Percentiles rank a stretch among this genome's conserved stretches.
Conservation (phyloP, 1,140 invertebrate genomes). For the Sinella curviseta region DNA sequence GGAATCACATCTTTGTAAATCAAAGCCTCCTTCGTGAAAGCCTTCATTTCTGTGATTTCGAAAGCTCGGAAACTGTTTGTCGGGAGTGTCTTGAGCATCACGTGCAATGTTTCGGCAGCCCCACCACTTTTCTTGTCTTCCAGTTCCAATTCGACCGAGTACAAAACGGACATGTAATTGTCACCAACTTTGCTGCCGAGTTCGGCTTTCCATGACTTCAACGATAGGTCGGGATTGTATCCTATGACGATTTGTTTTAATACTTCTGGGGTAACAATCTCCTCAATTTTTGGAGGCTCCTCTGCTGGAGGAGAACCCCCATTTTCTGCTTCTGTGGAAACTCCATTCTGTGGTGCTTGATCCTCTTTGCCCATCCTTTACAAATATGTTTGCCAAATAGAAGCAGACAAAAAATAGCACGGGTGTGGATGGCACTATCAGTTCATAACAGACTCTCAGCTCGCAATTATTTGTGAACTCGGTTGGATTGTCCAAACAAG, state of each 20-base stretch:
- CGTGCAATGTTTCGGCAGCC: slow-evolving; percentile 24
- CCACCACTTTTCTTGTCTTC: slow-evolving; percentile 24
- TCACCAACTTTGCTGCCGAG: slow-evolving; percentile 57
- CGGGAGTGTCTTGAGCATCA: slow-evolving; percentile 45
- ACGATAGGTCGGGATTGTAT: slow-evolving; percentile 50
- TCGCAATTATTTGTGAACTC: too few relatives aligned
- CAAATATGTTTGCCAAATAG: too few relatives aligned
- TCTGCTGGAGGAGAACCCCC: background rate
- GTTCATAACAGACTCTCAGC: too few relatives aligned
- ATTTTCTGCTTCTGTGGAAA: background rate
- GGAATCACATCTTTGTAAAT: slow-evolving; percentile 36
- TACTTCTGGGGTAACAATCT: slow-evolving; percentile 42
- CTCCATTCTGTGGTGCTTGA: background rate
- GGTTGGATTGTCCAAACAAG: too few relatives aligned
- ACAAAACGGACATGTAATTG: slow-evolving; percentile 59
- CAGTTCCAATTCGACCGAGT: slow-evolving; percentile 50
- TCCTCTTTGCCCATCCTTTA: slow-evolving; percentile 12
- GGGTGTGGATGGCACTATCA: too few relatives aligned
- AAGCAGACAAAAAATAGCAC: too few relatives aligned
- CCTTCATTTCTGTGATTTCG: slow-evolving; percentile 41
- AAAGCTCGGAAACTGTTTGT: slow-evolving; percentile 32
- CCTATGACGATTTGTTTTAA: slow-evolving; percentile 34
- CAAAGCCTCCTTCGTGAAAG: slow-evolving; percentile 41
- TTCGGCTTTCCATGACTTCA: slow-evolving; percentile 51
- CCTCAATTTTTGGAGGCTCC: slow-evolving; percentile 37